Conservation (phyloP, 2,888 invertebrate genomes). For the Frankliniella fusca region DNA sequence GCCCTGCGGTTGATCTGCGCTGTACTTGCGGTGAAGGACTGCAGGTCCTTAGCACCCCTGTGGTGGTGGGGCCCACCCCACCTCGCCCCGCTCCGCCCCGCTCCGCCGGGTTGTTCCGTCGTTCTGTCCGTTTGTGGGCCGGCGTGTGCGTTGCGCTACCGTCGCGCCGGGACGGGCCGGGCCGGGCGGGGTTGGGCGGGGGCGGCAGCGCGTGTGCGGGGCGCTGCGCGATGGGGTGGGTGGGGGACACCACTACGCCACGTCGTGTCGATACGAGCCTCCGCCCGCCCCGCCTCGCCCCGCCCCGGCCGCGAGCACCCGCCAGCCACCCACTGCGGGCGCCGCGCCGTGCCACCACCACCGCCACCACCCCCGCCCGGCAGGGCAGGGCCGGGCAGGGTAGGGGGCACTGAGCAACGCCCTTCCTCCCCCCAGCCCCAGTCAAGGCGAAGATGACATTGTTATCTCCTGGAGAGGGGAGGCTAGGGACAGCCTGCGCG, state of each 20-base stretch:
- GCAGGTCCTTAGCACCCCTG: no score
- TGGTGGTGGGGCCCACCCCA: no score
- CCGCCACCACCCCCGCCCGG: background rate
- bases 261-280: constrained; percentile 13
- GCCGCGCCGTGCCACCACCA: background rate
- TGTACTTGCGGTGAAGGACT: no score
- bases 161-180: background rate
- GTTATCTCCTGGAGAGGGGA: background rate
- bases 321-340: background rate
- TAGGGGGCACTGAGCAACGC: background rate
- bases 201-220: no score
- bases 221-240: no score
- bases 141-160: background rate
- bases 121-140: background rate
- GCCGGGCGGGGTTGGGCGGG: no score
- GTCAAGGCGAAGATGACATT: constrained; percentile 26
- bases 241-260: background rate
- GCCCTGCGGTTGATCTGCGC: no score
- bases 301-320: background rate
- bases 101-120: background rate
- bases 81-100: no score
- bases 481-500: background rate
- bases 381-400: background rate
- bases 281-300: background rate
- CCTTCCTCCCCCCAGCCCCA: background rate